Conservation (phyloP, 2,113 vertebrate species). For the human (Homo sapiens) region GRCh38 chr5:62041001-62041500, state of each 20-base stretch:
- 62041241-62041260: conserved; percentile 40
- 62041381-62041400: conserved; percentile 59
- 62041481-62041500: not conserved
- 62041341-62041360: conserved; percentile 64
- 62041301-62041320: conserved; percentile 1
- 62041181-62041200: conserved; percentile 1
- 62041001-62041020: not conserved
- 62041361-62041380: conserved; percentile 72
- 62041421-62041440: conserved; percentile 29
- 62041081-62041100: conserved; percentile 8
- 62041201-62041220: conserved; percentile 39
- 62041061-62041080: conserved; percentile 5
- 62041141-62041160: not conserved
- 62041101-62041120: not conserved
- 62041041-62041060: not conserved
- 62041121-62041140: not conserved
- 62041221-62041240: conserved; percentile 1
- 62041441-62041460: conserved; percentile 28
- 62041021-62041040: not conserved
- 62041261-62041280: conserved; percentile 47
- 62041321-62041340: conserved; percentile 39
- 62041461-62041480: not conserved
- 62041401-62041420: conserved; percentile 52
- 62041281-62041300: conserved; percentile 48
- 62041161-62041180: not conserved